phyloP scores from a whole-genome alignment of 2,797 vertebrate species.

The Sebastes matsubarae region DNA sequence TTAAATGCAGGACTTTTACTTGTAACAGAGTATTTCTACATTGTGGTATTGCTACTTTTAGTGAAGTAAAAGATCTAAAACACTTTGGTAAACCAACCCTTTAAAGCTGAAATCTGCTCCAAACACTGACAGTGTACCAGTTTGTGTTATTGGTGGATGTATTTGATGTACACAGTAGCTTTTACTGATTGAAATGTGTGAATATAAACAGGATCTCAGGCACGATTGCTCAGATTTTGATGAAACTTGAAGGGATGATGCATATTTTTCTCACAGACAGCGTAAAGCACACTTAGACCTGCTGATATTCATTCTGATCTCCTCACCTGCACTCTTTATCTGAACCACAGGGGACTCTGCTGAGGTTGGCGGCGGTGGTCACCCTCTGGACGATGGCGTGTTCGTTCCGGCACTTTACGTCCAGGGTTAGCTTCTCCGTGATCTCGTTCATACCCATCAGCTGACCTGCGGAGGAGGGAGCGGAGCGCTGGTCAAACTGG shows the following conservation, averaged over 20 bases:
- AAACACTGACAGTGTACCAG: no score
- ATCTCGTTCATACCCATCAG: slow-evolving; percentile 98
- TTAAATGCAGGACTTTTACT: no score
- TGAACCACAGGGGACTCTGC: slow-evolving; percentile 92
- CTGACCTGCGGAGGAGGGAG: slow-evolving; percentile 85
- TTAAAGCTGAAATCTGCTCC: background rate
- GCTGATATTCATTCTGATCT: no score
- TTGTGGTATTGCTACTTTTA: background rate
- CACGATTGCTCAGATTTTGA: background rate
- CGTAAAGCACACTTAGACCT: background rate
- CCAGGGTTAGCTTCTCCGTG: slow-evolving; percentile 88
- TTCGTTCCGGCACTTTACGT: slow-evolving; percentile 84
- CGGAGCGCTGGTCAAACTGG: slow-evolving; percentile 15
- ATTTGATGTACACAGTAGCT: background rate
- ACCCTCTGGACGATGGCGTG: slow-evolving; percentile 91
- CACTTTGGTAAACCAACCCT: no score
- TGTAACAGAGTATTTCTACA: background rate
- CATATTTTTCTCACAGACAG: background rate
- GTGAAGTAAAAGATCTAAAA: no score
- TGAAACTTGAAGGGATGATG: background rate
- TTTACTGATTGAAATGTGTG: background rate
- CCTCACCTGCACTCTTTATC: slow-evolving; percentile 93
- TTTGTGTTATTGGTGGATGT: no score
- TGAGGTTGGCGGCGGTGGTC: slow-evolving; percentile 88
- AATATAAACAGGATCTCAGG: background rate